These are phyloP conservation scores for Plestiodon gilberti DNA, from an alignment of 2,113 vertebrate genomes.

Conservation along the genomic window DNA sequence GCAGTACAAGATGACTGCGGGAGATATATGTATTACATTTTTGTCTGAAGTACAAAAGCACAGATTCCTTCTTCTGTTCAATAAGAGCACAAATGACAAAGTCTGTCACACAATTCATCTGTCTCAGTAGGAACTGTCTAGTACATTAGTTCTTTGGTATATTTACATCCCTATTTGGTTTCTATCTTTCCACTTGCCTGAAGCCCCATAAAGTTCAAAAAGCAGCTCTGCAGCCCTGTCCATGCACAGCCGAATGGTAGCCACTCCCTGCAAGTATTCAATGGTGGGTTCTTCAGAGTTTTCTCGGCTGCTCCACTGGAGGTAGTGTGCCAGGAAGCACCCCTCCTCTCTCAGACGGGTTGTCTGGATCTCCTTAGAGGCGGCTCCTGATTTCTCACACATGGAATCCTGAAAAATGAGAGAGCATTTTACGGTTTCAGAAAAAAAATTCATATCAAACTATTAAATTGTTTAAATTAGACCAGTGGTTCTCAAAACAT, in stretches of 20 bases:
- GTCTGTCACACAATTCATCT: not conserved
- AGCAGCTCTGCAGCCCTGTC: conserved; percentile 80
- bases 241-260: conserved; percentile 84
- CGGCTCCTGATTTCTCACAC: conserved; percentile 80
- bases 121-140: not conserved
- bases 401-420: conserved; percentile 84
- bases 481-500: no score
- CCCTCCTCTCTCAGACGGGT: conserved; percentile 60
- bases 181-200: conserved; percentile 30
- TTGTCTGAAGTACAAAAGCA: not conserved
- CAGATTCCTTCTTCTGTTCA: not conserved
- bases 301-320: not conserved
- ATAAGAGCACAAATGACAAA: not conserved
- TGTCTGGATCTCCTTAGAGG: conserved; percentile 38
- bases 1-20: not conserved
- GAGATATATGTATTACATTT: not conserved
- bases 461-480: not conserved
- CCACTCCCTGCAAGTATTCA: conserved; percentile 84
- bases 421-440: not conserved
- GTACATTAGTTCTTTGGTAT: not conserved
- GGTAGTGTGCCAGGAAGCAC: conserved; percentile 66
- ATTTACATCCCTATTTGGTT: not conserved
- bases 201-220: conserved; percentile 37
- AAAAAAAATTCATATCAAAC: not conserved
- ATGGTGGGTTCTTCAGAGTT: conserved; percentile 64